Evolutionary conservation across 2,888 invertebrate genomes (phyloP).

Genomic region (Troides oblongomaculatus): DNA sequence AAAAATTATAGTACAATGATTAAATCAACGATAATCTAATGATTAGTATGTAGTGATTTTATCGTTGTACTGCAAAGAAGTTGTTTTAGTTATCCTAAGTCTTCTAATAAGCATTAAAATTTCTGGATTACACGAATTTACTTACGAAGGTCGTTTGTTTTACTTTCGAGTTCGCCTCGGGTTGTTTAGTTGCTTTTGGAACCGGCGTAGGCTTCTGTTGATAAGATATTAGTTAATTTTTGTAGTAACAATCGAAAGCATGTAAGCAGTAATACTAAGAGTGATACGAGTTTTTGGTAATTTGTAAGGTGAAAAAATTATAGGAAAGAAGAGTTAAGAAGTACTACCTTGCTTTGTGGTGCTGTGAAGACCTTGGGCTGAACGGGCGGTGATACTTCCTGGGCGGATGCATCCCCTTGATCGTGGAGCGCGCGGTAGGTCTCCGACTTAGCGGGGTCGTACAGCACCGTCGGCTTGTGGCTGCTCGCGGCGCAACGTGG

Average conservation of each 20-base stretch:
- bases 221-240: background rate
- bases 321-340: background rate
- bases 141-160: slow-evolving; percentile 77
- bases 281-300: too few relatives aligned
- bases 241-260: background rate
- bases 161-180: slow-evolving; percentile 57
- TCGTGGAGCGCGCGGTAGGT: slow-evolving; percentile 93
- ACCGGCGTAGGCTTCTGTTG: slow-evolving; percentile 63
- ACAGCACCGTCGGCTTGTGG: slow-evolving; percentile 85
- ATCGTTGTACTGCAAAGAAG: background rate
- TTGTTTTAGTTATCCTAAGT: background rate
- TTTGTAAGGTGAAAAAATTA: background rate
- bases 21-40: too few relatives aligned
- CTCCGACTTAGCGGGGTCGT: slow-evolving; percentile 93
- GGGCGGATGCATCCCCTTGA: slow-evolving; percentile 83
- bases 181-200: slow-evolving; percentile 62
- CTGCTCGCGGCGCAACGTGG: slow-evolving; percentile 54
- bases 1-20: too few relatives aligned
- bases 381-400: slow-evolving; percentile 85
- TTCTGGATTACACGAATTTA: slow-evolving; percentile 28
- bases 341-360: slow-evolving; percentile 78
- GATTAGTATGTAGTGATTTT: too few relatives aligned
- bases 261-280: background rate
- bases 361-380: slow-evolving; percentile 89
- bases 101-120: background rate